Evolutionary conservation across 2,797 vertebrate genomes (phyloP).

Genomic region (Eupleurogrammus muticus): DNA sequence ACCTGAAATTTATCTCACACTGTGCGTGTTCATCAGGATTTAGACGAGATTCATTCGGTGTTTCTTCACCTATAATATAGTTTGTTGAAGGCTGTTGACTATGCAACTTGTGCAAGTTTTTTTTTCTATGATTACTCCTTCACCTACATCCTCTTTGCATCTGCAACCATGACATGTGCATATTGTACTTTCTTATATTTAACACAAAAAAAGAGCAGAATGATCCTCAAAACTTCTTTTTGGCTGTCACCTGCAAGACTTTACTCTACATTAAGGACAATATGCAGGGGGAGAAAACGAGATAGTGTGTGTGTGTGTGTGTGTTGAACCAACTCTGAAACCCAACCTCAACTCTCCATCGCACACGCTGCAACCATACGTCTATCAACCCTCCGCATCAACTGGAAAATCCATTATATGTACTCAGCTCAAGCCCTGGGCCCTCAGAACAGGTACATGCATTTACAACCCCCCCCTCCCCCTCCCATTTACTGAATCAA

Average conservation of each 20-base stretch:
- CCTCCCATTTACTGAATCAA: too few species aligned
- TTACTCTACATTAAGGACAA: not conserved
- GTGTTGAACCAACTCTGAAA: slow-evolving; percentile 20
- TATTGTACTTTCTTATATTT: too few species aligned
- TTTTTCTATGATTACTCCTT: too few species aligned
- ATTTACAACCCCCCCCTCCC: slow-evolving; percentile 30
- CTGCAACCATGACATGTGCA: too few species aligned
- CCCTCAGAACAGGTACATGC: slow-evolving; percentile 12
- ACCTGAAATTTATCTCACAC: slow-evolving; percentile 31
- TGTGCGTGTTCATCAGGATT: slow-evolving; percentile 45
- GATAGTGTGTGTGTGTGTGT: not conserved
- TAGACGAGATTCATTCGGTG: slow-evolving; percentile 37
- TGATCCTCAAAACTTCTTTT: too few species aligned
- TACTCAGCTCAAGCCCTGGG: slow-evolving; percentile 32
- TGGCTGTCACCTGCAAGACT: too few species aligned
- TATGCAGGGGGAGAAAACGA: not conserved
- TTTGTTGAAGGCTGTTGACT: slow-evolving; percentile 27
- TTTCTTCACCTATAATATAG: slow-evolving; percentile 34
- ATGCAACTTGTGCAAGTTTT: not conserved
- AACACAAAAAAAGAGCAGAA: too few species aligned
- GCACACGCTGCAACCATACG: slow-evolving; percentile 42
- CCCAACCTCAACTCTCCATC: slow-evolving; percentile 12
- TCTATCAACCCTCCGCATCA: slow-evolving; percentile 45
- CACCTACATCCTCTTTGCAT: too few species aligned
- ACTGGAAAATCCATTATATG: slow-evolving; percentile 56